Base-by-base conservation (phyloP, 2,113 vertebrate species). In the Pseudorhombus dupliciocellatus region DNA sequence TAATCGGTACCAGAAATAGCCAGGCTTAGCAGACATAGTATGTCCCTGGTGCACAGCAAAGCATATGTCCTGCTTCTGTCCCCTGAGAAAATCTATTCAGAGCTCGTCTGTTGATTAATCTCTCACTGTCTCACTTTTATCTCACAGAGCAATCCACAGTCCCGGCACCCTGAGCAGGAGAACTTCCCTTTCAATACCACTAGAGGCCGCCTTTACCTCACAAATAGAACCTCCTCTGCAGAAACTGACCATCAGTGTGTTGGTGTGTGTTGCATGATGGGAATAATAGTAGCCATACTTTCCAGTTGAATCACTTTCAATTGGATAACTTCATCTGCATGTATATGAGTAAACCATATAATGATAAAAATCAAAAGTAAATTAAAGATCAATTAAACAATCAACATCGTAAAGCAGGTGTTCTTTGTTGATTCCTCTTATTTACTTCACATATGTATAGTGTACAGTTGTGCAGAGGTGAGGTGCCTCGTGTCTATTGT, bases 141-240 rank as follows among this genome's bases (percentile, higher is more conserved):
- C 42, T 64, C 34, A 44, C 18, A 51, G 24, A 70, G 5, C 28
- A 52, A 50, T 68, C 11, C 10, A 57, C 0, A 30, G 51, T 40
- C 18, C 22, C 6, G 5, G 14, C 31, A 16, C 20, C 71, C 4
- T 12, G 4, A 65, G 7, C 3, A 12, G 40, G 52, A 2, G 11
- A 40, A 2, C 20, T 26, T 57, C 42, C 24, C 7, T 11, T 26
- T 11, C n/a, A 21, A 4, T 0, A 10, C 81, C 89, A 87, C 77
- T 48, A 89, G 89, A 68, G 67, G 83, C 75, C 3, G n/a, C n/a
- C 0, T 22, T 65, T 79, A 0, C 15, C 60, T 56, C 58, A 79
- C 66, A 66, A 9, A 73, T 25, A 20, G 18, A 10, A 11, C 21
- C 11, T 24, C 2, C 5, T 28, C 18, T 7, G 14, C 1, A 14